Percentiles rank a stretch among this genome's conserved stretches.
phyloP scores from a whole-genome alignment of 2,888 invertebrate genomes.

The Cinara cedri region DNA sequence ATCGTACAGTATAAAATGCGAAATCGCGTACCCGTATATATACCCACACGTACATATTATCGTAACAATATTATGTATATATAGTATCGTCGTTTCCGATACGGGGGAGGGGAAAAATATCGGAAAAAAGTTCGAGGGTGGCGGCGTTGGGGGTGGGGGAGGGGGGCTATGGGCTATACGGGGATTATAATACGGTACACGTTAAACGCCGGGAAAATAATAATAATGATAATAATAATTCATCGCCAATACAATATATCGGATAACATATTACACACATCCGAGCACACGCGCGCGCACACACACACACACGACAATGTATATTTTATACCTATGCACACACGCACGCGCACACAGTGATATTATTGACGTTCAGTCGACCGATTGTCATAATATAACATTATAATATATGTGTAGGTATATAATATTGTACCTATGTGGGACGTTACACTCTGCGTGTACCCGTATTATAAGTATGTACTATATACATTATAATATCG shows the following conservation, averaged over 20 bases:
- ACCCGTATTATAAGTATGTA: not conserved
- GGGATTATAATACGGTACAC: too few species aligned
- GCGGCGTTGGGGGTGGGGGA: too few species aligned
- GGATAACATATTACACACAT: slow-evolving; percentile 8
- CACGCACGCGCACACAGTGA: not conserved
- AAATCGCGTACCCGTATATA: too few species aligned
- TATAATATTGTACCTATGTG: too few species aligned
- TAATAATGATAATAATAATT: not conserved
- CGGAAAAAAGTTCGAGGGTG: too few species aligned
- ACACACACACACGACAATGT: not conserved
- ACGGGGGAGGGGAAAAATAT: too few species aligned
- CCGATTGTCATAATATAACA: slow-evolving; percentile 49
- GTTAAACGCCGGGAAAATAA: slow-evolving; percentile 34
- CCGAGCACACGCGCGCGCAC: too few species aligned
- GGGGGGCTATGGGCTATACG: too few species aligned
- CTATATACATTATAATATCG: not conserved
- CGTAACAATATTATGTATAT: not conserved
- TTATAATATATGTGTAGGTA: too few species aligned
- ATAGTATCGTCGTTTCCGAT: not conserved
- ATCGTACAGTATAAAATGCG: too few species aligned
- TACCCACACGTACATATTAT: too few species aligned
- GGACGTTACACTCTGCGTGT: not conserved
- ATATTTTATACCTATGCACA: not conserved
- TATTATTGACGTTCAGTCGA: slow-evolving; percentile 32
- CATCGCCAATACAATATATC: slow-evolving; percentile 12